Percentiles rank a stretch among this genome's conserved stretches.
These are phyloP conservation scores for Gadopsis marmoratus DNA, from an alignment of 2,797 vertebrate species.

Conservation along the genomic window DNA sequence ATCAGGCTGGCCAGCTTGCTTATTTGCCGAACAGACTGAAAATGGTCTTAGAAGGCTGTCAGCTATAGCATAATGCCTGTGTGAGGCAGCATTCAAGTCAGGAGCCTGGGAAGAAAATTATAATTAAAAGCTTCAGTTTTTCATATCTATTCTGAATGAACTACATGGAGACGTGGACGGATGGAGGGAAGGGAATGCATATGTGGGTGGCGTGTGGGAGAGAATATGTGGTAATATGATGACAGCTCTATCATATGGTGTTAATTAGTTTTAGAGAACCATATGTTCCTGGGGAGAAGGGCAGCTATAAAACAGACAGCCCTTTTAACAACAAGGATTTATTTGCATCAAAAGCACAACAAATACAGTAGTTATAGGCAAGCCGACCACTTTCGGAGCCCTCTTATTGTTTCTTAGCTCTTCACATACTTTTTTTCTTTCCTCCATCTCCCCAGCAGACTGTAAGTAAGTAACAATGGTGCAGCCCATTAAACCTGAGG, in stretches of 20 bases:
- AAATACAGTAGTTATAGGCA: neutral
- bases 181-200: neutral
- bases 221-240: constrained; percentile 40
- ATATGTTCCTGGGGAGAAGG: constrained; percentile 60
- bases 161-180: constrained; percentile 12
- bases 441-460: constrained; percentile 14
- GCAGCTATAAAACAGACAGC: constrained; percentile 20
- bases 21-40: constrained; percentile 22
- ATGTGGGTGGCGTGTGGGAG: constrained; percentile 42
- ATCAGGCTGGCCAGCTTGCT: neutral
- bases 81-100: constrained; percentile 28
- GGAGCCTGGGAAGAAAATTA: constrained; percentile 8
- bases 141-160: constrained; percentile 21
- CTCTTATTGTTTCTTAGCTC: neutral
- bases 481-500: constrained; percentile 70
- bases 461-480: constrained; percentile 48
- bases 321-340: constrained; percentile 33
- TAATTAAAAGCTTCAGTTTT: constrained; percentile 35
- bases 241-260: constrained; percentile 65
- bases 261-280: constrained; percentile 71
- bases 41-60: constrained; percentile 5
- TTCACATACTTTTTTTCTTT: neutral
- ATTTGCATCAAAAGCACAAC: constrained; percentile 37
- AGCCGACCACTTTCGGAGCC: neutral
- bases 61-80: constrained; percentile 3